phyloP scores from a whole-genome alignment of 2,888 invertebrate genomes.

The Liodrosophila aerea region DNA sequence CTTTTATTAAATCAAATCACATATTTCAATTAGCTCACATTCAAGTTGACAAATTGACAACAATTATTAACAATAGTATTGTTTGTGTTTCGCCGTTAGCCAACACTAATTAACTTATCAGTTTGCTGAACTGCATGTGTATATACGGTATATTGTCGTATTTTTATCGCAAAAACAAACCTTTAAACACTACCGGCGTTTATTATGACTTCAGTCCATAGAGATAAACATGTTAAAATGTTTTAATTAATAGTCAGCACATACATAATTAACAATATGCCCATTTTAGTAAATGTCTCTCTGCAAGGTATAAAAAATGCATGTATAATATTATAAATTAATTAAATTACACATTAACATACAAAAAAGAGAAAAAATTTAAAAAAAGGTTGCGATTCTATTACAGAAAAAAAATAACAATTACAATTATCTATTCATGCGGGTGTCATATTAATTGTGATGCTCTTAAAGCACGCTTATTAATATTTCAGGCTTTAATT shows the following conservation, averaged over 20 bases:
- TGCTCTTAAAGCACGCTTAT: conserved; percentile 26
- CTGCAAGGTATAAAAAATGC: too few relatives aligned
- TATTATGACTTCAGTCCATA: too few relatives aligned
- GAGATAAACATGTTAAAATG: conserved; percentile 3
- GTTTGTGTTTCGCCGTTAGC: conserved; percentile 13
- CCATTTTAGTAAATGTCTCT: too few relatives aligned
- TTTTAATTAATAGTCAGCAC: too few relatives aligned
- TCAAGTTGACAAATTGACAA: too few relatives aligned
- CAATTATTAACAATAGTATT: conserved; percentile 7
- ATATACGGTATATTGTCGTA: conserved; percentile 7
- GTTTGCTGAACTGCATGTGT: conserved; percentile 30
- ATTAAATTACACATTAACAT: too few relatives aligned
- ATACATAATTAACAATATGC: too few relatives aligned
- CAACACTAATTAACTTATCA: conserved; percentile 47
- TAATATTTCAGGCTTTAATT: conserved; percentile 47
- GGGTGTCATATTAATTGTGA: conserved; percentile 38
- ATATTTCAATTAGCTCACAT: neutral
- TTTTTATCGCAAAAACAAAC: conserved; percentile 2
- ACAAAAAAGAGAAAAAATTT: too few relatives aligned
- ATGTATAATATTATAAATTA: too few relatives aligned
- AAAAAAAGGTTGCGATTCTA: conserved; percentile 1
- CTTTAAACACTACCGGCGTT: too few relatives aligned
- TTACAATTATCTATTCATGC: conserved; percentile 49
- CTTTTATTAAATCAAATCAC: too few relatives aligned
- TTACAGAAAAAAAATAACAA: conserved; percentile 23